Evolutionary conservation across 2,113 vertebrate species (phyloP).

Genomic region (Raja brachyura): DNA sequence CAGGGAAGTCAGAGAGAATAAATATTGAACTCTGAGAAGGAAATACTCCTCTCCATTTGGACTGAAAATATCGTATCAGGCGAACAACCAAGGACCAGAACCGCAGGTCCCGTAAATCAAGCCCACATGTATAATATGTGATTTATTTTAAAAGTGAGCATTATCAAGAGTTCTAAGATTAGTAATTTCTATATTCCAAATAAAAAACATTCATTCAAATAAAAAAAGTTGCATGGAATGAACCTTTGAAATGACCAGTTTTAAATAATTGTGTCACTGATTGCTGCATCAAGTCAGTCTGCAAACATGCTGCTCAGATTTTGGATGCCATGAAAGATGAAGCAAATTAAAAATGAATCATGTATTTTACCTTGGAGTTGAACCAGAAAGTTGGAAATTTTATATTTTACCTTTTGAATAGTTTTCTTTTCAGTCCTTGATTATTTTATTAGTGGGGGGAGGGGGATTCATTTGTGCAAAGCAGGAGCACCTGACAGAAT

Average conservation of each 20-base stretch:
- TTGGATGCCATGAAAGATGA: slow-evolving; percentile 19
- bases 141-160: not conserved
- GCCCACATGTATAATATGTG: too few relatives aligned
- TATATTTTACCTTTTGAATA: not conserved
- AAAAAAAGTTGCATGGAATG: slow-evolving; percentile 37
- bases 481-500: not conserved
- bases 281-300: slow-evolving; percentile 1
- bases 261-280: not conserved
- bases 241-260: not conserved
- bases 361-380: not conserved
- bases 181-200: slow-evolving; percentile 4
- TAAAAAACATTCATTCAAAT: not conserved
- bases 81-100: not conserved
- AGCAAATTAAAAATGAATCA: slow-evolving; percentile 8
- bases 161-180: not conserved
- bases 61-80: not conserved
- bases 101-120: not conserved
- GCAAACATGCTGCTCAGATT: not conserved
- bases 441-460: not conserved
- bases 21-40: not conserved
- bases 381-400: not conserved
- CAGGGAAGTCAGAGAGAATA: not conserved
- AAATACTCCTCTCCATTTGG: not conserved
- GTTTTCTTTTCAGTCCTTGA: not conserved
- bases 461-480: not conserved